Base-by-base conservation (phyloP, 2,113 vertebrate species). In the Cervus canadensis region DNA sequence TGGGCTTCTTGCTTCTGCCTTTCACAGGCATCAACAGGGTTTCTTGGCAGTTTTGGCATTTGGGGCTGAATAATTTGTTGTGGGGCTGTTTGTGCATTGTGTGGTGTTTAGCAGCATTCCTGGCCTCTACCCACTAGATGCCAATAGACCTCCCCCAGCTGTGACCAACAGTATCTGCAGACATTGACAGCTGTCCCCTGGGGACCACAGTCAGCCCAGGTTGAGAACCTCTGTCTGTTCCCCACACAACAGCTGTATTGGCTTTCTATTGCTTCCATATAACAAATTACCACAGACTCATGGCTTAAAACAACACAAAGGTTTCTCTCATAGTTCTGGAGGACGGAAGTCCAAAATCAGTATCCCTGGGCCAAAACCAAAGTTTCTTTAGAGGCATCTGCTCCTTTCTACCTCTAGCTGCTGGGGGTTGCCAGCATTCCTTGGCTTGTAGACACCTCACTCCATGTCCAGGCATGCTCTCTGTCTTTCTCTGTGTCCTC, bases 11-110 rank as follows among this genome's bases (percentile, higher is more conserved):
- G 54, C 28, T 30, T 60, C 62, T 74, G 45, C 36, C 78, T 21
- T 26, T 48, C 33, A 40, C 3, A 1, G 2, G 56, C 0, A 1
- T 12, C 6, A 5, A 40, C 62, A 57, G 50, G 40, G 26, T 67
- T 91, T 87, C n/a, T 45, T 1, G 0, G 16, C 64, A 16, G 30
- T 89, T n/a, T 57, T 45, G 71, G 48, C 12, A n/a, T 64, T 59
- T 30, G 71, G 57, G 59, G 19, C 59, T 43, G 45, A 28, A 30
- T 79, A 19, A 25, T 67, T 83, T 45, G 64, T 14, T 36, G 6
- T 74, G 45, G 59, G 67, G 54, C 36, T 17, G 12, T 74, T 40
- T 74, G 25, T 60, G 54, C 25, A 0, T 21, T 17, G 78, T 36
- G 11, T 19, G 36, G n/a, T 6, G 4, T 48, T 76, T 2, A 45